Evolutionary conservation across 2,113 vertebrate species (phyloP).

Genomic region (Oryzias javanicus): DNA sequence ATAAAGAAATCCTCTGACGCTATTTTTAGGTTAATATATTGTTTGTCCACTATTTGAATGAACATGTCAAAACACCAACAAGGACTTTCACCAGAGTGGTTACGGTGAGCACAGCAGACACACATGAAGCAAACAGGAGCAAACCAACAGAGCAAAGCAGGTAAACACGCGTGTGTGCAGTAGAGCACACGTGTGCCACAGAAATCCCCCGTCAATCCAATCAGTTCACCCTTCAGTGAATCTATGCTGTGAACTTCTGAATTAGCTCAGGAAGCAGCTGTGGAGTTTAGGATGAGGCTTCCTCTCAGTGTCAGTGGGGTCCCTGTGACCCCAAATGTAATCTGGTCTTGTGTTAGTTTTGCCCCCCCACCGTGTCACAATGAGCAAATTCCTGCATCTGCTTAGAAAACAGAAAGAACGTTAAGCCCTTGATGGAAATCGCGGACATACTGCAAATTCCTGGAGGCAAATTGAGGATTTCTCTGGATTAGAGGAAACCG

Average conservation of each 20-base stretch:
- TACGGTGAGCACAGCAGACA: neutral
- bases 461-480: conserved; percentile 53
- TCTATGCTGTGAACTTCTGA: conserved; percentile 21
- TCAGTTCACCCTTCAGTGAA: conserved; percentile 17
- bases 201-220: too few species aligned
- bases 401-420: conserved; percentile 44
- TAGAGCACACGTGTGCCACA: too few species aligned
- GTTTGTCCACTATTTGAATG: too few species aligned
- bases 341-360: too few species aligned
- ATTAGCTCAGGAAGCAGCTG: conserved; percentile 13
- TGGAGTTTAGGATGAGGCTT: conserved; percentile 36
- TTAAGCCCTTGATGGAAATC: conserved; percentile 40
- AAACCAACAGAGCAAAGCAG: too few species aligned
- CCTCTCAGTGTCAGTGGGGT: conserved; percentile 38
- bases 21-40: too few species aligned
- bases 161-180: too few species aligned
- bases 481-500: conserved; percentile 45
- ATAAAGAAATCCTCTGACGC: too few species aligned
- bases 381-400: conserved; percentile 36
- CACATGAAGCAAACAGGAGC: too few species aligned
- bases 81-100: too few species aligned
- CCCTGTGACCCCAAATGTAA: conserved; percentile 47
- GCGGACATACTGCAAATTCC: conserved; percentile 53
- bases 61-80: too few species aligned
- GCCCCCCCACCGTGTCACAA: conserved; percentile 21